Conservation (phyloP, 2,888 invertebrate genomes). For the Timandra comae region DNA sequence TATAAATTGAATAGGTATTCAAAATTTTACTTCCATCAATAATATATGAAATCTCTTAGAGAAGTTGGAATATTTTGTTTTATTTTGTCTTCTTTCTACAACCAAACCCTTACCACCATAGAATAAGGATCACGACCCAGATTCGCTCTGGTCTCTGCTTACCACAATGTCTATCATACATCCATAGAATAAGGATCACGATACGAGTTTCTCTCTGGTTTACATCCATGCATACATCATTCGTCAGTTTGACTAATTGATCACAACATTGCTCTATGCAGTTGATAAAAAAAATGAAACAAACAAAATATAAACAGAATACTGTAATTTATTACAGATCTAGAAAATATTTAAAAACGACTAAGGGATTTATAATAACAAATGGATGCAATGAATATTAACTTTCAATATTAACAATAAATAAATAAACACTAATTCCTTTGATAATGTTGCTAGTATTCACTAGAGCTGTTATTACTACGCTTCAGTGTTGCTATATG, state of each 20-base stretch:
- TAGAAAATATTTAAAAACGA: slow-evolving; percentile 50
- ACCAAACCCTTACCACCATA: slow-evolving; percentile 4
- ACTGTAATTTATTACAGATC: slow-evolving; percentile 74
- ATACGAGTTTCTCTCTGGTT: too few species aligned
- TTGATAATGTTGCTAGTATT: too few species aligned
- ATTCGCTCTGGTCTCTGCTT: too few species aligned
- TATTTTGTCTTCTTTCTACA: slow-evolving; percentile 20
- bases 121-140: too few species aligned
- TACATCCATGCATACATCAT: too few species aligned
- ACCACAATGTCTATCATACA: too few species aligned
- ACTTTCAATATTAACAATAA: slow-evolving; percentile 32
- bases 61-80: slow-evolving; percentile 20
- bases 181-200: too few species aligned
- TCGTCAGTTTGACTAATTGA: too few species aligned
- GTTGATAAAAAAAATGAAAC: too few species aligned
- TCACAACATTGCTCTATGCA: too few species aligned
- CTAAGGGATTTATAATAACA: slow-evolving; percentile 42
- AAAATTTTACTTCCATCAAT: slow-evolving; percentile 31
- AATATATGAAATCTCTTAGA: slow-evolving; percentile 36
- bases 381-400: slow-evolving; percentile 37
- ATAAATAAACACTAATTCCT: slow-evolving; percentile 18
- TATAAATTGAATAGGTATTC: slow-evolving; percentile 33
- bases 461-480: too few species aligned
- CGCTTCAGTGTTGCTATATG: background rate
- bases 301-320: slow-evolving; percentile 46